Evolutionary conservation across 2,888 invertebrate genomes (phyloP).

Genomic region (Lepidochrysops patricia): DNA sequence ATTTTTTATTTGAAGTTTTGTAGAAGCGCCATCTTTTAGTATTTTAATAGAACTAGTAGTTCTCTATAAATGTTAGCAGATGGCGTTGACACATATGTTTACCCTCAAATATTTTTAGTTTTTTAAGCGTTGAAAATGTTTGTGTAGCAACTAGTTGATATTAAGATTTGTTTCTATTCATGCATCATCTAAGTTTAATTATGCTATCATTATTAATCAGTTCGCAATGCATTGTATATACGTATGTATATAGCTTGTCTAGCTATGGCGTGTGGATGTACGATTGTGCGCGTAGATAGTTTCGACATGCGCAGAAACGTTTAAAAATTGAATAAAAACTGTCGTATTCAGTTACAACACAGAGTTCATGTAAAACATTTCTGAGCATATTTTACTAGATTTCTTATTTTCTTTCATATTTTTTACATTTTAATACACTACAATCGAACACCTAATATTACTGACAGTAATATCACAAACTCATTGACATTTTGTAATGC

Average conservation of each 20-base stretch:
- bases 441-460: not conserved
- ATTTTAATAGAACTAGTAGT: not conserved
- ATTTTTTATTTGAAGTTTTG: too few relatives aligned
- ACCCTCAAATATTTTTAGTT: too few relatives aligned
- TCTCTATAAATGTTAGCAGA: not conserved
- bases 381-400: not conserved
- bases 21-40: not conserved
- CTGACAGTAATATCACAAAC: not conserved
- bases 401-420: not conserved
- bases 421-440: not conserved
- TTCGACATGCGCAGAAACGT: not conserved
- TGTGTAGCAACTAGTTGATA: too few relatives aligned
- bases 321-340: not conserved
- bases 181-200: too few relatives aligned
- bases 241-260: not conserved
- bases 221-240: not conserved
- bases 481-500: constrained; percentile 15
- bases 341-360: too few relatives aligned
- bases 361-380: not conserved
- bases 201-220: not conserved
- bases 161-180: too few relatives aligned
- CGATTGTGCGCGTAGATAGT: not conserved
- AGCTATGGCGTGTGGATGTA: not conserved
- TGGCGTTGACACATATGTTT: not conserved
- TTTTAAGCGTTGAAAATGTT: too few relatives aligned